Conservation (phyloP, 2,797 vertebrate species). For the Tauraco hartlaubi region DNA sequence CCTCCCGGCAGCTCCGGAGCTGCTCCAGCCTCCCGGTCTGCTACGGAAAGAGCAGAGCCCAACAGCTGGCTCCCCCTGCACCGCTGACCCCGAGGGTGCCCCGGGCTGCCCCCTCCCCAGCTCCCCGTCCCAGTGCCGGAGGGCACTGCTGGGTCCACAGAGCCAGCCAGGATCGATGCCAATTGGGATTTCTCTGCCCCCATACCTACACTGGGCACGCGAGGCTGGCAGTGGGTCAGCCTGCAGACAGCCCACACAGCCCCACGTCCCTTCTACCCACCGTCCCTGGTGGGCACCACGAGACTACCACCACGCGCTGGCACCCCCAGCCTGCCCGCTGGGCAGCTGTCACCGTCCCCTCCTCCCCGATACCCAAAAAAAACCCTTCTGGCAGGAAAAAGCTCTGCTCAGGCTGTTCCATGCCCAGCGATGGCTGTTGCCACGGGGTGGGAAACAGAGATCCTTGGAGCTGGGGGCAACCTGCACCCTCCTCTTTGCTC, state of each 20-base stretch:
- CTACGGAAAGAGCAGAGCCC: neutral
- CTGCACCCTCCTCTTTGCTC: neutral
- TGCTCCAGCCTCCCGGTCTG: neutral
- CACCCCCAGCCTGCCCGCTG: neutral
- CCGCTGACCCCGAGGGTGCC: accelerated
- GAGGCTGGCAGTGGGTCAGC: neutral
- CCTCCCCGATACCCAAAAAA: neutral
- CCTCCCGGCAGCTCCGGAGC: neutral
- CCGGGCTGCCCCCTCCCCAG: neutral
- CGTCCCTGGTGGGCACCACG: neutral
- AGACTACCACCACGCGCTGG: accelerated
- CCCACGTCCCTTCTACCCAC: neutral
- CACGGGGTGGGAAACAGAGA: neutral
- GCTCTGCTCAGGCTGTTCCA: neutral
- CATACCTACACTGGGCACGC: neutral
- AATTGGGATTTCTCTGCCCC: neutral
- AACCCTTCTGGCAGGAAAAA: neutral
- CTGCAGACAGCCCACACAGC: neutral
- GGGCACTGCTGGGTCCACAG: neutral
- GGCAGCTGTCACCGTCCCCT: neutral
- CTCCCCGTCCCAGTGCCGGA: neutral
- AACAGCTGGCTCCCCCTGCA: neutral
- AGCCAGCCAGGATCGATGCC: neutral
- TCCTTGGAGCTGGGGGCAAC: neutral
- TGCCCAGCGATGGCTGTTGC: accelerated